Evolutionary conservation across 2,888 invertebrate species (phyloP).

Genomic region (Pristionchus exspectatus): DNA sequence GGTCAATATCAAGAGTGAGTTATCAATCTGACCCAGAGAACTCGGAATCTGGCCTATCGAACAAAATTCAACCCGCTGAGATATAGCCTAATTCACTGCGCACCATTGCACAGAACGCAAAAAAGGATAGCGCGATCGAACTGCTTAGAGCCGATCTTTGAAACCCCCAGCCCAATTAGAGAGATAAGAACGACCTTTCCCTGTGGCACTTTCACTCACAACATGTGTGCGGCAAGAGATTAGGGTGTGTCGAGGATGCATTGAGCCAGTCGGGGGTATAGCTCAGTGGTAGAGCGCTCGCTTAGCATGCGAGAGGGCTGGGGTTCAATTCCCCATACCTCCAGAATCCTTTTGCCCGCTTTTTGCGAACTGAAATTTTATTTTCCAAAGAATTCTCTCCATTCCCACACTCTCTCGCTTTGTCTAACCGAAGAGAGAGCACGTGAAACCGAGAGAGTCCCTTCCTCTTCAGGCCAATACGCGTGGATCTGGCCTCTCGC

Average conservation of each 20-base stretch:
- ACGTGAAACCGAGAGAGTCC: neutral
- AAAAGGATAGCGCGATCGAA: too few species aligned
- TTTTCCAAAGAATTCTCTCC: too few species aligned
- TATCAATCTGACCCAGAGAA: neutral
- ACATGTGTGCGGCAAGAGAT: neutral
- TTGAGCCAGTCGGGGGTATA: neutral
- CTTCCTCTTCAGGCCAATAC: conserved; percentile 62
- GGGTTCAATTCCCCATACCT: conserved; percentile 39
- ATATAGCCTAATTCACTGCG: too few species aligned
- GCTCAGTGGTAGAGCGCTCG: conserved; percentile 39
- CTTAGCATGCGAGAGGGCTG: conserved; percentile 41
- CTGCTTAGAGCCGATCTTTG: too few species aligned
- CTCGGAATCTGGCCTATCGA: neutral
- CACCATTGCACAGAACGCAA: too few species aligned
- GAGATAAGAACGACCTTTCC: neutral
- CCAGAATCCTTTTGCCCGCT: neutral
- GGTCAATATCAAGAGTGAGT: conserved; percentile 47
- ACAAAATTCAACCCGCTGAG: neutral
- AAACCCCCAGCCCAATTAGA: neutral
- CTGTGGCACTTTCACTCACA: neutral
- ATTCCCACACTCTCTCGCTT: too few species aligned
- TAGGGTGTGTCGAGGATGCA: neutral
- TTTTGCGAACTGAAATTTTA: too few species aligned
- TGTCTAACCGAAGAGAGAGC: neutral
- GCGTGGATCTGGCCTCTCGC: conserved; percentile 70